These are phyloP conservation scores for Bhutanitis thaidina DNA, from an alignment of 2,888 invertebrate species.

Conservation along the genomic window DNA sequence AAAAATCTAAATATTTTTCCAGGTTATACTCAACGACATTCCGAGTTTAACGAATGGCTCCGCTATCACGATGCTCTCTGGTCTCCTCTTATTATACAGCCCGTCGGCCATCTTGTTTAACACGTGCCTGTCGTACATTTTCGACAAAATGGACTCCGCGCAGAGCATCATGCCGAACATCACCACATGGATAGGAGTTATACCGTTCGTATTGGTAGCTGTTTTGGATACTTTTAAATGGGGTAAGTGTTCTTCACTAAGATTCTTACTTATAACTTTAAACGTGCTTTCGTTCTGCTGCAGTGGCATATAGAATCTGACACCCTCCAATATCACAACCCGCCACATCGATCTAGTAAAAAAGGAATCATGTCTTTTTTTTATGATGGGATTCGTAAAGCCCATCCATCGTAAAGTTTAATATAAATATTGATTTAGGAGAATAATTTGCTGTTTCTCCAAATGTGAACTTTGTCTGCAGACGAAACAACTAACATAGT, in stretches of 20 bases:
- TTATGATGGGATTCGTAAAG: too few species aligned
- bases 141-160: conserved; percentile 90
- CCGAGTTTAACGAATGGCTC: conserved; percentile 85
- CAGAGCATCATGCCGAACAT: conserved; percentile 89
- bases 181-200: conserved; percentile 85
- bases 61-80: conserved; percentile 83
- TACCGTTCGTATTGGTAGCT: conserved; percentile 87
- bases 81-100: conserved; percentile 84
- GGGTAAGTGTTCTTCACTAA: conserved; percentile 66
- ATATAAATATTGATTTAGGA: too few species aligned
- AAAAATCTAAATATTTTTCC: not conserved
- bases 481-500: too few species aligned
- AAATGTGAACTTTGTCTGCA: too few species aligned
- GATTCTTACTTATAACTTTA: too few species aligned
- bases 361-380: too few species aligned
- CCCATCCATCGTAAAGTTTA: too few species aligned
- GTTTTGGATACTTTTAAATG: conserved; percentile 85
- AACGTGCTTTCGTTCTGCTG: too few species aligned
- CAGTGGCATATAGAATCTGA: too few species aligned
- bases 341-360: too few species aligned
- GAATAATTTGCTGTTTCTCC: too few species aligned
- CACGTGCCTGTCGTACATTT: conserved; percentile 88
- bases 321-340: too few species aligned
- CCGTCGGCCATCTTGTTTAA: conserved; percentile 88
- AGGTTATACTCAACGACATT: conserved; percentile 85